A percentile compares a stretch with the other conserved stretches of the same genome.
These are phyloP conservation scores for Terebella lapidaria DNA, from an alignment of 2,888 invertebrate species.

Conservation along the genomic window DNA sequence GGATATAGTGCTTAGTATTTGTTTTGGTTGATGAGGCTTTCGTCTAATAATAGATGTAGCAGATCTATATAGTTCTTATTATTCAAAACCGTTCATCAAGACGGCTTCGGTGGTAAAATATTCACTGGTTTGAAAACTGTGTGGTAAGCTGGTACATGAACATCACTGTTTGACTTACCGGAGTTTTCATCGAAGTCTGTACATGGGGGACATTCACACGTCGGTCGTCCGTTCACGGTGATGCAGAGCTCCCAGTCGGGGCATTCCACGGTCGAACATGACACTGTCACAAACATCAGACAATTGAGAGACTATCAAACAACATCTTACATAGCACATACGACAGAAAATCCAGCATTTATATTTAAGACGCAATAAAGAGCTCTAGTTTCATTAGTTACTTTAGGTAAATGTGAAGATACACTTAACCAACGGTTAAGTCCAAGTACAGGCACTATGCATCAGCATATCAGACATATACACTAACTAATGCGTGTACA, in stretches of 20 bases:
- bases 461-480: neutral
- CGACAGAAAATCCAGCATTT: no score
- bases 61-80: neutral
- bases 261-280: conserved; percentile 1
- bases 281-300: no score
- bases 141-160: neutral
- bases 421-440: neutral
- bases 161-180: neutral
- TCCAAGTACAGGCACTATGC: neutral
- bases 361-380: no score
- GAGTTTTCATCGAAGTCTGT: neutral
- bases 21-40: neutral
- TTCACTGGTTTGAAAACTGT: no score
- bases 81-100: no score
- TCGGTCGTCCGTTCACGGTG: neutral
- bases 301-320: no score
- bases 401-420: neutral
- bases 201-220: conserved; percentile 1
- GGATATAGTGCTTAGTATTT: no score
- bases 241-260: neutral
- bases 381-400: neutral
- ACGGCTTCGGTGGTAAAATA: no score
- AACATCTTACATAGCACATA: no score
- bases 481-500: neutral
- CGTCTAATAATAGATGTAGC: no score